Base-by-base conservation (phyloP, 2,113 vertebrate genomes). In the Zapornia atra region DNA sequence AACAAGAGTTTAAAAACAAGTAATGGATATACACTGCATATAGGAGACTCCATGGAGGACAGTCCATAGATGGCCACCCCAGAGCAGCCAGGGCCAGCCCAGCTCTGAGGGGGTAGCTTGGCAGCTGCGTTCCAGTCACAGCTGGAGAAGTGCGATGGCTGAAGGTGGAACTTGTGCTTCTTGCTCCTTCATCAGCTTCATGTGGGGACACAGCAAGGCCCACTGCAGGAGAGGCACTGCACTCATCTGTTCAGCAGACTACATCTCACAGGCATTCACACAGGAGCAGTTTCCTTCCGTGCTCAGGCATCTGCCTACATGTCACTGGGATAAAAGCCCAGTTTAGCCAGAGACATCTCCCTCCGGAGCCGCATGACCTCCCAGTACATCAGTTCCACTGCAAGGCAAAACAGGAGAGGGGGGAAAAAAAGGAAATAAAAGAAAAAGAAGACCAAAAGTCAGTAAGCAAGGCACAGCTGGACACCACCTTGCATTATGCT, bases 321-420 rank as follows among this genome's bases (percentile, higher is more conserved):
- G 94, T 99, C 98, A 15, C 98, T 99, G 25, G 98, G 96, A 95
- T 98, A 99, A 98, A 99, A 99, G 25, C 99, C 99, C 44, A 99
- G 98, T 91, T 99, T 99, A 93, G 99, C 99, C 97, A 99, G 94
- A 4, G 98, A 98, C 99, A 99, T 99, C 97, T 99, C 99, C 96
- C 98, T 98, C 54, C 99, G 97, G 75, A 99, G 98, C 91, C 99
- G 98, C 97, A 98, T 99, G 91, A 99, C 97, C 96, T 99, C 99
- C 99, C 99, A 99, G 97, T 99, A 99, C 98, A 99, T 99, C 92
- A 98, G 98, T 96, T 99, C 99, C 85, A 98, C 99, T 99, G 98
- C n/a, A 96, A 50, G 51, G 72, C 40, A 64, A 79, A 78, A 42
- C 51, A 0, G 0, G 26, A 26, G 25, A 53, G 5, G 57, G 77